A percentile compares a stretch with the other conserved stretches of the same genome.
Conservation (phyloP, 30 jellyfish, hydroid and myxozoan species). For the Morbakka virulenta region DNA sequence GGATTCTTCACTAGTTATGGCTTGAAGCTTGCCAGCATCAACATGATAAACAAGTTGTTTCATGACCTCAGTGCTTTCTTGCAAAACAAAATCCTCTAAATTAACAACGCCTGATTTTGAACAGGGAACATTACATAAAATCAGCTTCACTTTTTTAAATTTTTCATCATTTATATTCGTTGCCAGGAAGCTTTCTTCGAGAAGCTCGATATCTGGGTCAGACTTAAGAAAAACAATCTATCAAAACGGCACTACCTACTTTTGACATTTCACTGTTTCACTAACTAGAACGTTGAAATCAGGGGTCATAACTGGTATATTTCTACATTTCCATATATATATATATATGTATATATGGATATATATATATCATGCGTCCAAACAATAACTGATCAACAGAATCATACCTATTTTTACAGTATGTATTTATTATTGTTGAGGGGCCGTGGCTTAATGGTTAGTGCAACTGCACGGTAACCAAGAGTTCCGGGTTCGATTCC, state of each 20-base stretch:
- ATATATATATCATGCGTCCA: too few relatives aligned
- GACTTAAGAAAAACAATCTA: neutral
- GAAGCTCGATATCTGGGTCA: conserved; percentile 54
- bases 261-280: too few relatives aligned
- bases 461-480: too few relatives aligned
- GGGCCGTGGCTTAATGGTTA: too few relatives aligned
- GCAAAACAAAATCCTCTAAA: conserved; percentile 62
- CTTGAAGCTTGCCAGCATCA: conserved; percentile 47
- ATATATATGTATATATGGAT: too few relatives aligned
- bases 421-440: too few relatives aligned
- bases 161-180: conserved; percentile 52
- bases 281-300: too few relatives aligned
- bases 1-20: conserved; percentile 39
- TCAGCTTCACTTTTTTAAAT: conserved; percentile 28
- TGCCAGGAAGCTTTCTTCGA: conserved; percentile 44
- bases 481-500: too few relatives aligned
- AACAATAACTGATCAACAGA: too few relatives aligned
- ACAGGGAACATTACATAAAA: conserved; percentile 69
- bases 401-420: too few relatives aligned
- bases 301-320: too few relatives aligned
- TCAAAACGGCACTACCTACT: neutral
- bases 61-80: conserved; percentile 66
- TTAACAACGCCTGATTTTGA: conserved; percentile 73
- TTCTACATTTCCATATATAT: too few relatives aligned
- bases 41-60: conserved; percentile 26